A percentile compares a stretch with the other conserved stretches of the same genome.
Conservation (phyloP, 2,797 vertebrate species). For the Ciconia nigra region DNA sequence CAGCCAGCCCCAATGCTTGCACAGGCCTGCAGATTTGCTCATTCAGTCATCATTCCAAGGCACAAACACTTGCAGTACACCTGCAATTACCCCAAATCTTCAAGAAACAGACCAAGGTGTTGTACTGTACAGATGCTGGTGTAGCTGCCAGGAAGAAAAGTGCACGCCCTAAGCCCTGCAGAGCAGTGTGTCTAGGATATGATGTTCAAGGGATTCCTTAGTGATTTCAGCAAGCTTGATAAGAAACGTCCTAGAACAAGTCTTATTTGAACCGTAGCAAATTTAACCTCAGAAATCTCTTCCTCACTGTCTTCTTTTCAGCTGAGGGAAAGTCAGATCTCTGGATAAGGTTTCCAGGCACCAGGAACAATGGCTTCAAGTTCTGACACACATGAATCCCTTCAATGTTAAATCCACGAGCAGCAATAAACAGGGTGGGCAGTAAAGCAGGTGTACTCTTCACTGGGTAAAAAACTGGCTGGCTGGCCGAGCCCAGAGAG, state of each 20-base stretch:
- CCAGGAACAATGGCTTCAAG: not conserved
- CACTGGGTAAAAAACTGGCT: too few species aligned
- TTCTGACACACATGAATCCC: not conserved
- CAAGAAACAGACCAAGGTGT: not conserved
- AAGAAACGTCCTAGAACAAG: not conserved
- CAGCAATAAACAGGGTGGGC: not conserved
- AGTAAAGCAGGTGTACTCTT: not conserved
- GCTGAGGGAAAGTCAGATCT: not conserved
- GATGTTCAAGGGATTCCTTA: not conserved
- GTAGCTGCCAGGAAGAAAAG: not conserved
- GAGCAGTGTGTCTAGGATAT: not conserved
- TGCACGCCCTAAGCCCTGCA: not conserved
- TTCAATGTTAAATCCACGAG: not conserved
- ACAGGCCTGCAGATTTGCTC: not conserved
- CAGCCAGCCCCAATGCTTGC: not conserved
- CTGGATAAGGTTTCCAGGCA: not conserved
- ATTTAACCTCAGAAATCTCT: not conserved
- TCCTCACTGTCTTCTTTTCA: not conserved
- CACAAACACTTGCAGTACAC: not conserved
- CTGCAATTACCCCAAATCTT: not conserved
- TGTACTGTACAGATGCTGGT: not conserved
- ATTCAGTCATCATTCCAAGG: not conserved
- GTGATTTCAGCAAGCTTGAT: not conserved
- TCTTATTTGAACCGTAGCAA: not conserved
- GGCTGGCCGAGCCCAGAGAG: too few species aligned